Evolutionary conservation across 2,797 vertebrate genomes (phyloP).

Genomic region (Peromyscus eremicus): DNA sequence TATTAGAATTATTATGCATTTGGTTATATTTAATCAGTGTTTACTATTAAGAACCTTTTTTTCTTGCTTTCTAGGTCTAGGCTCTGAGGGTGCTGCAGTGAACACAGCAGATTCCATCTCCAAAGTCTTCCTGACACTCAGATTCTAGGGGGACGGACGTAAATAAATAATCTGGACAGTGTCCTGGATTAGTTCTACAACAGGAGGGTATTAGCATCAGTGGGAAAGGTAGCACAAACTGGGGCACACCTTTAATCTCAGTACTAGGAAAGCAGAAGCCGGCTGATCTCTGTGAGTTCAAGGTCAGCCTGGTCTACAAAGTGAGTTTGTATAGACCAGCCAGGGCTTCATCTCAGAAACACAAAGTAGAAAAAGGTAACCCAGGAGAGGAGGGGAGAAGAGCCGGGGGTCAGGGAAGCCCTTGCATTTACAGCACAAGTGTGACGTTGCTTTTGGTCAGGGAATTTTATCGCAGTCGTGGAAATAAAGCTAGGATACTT

Average conservation of each 20-base stretch:
- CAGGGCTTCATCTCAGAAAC: neutral
- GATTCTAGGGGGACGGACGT: neutral
- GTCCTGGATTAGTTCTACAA: neutral
- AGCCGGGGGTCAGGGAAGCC: neutral
- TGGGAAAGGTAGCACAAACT: neutral
- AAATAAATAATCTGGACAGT: neutral
- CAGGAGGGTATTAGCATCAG: neutral
- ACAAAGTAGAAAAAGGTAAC: neutral
- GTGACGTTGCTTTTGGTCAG: neutral
- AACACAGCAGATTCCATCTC: neutral
- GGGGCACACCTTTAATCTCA: neutral
- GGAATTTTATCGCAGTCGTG: neutral
- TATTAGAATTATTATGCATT: neutral
- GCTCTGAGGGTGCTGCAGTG: neutral
- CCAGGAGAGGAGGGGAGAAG: neutral
- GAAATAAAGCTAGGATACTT: neutral
- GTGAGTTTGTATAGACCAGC: neutral
- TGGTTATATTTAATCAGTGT: neutral
- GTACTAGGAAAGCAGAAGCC: neutral
- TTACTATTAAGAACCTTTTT: neutral
- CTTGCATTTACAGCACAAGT: neutral
- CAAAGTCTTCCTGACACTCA: neutral
- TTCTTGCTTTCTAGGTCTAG: neutral
- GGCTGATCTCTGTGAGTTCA: neutral
- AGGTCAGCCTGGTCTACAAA: neutral